phyloP scores from a whole-genome alignment of 2,113 vertebrate genomes.

The Limnothrissa miodon region DNA sequence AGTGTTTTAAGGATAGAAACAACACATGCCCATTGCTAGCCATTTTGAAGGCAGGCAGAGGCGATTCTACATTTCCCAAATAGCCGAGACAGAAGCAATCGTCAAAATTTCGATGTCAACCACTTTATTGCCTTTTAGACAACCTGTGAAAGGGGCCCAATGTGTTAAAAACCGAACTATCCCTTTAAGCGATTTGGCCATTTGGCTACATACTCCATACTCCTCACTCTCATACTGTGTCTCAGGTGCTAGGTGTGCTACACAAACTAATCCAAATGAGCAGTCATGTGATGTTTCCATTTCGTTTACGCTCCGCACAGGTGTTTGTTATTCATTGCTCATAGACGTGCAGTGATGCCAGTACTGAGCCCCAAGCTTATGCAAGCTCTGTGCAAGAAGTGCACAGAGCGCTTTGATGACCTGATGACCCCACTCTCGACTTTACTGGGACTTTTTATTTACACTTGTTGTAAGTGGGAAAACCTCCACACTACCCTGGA shows the following conservation, averaged over 20 bases:
- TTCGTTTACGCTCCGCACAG: neutral
- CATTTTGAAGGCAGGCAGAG: too few relatives aligned
- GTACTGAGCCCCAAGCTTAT: neutral
- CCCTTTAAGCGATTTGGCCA: too few relatives aligned
- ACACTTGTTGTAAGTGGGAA: neutral
- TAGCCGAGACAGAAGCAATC: too few relatives aligned
- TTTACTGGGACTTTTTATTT: neutral
- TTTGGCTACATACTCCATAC: neutral
- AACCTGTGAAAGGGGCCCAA: too few relatives aligned
- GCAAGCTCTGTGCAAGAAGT: neutral
- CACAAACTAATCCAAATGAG: neutral
- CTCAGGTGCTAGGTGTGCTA: neutral
- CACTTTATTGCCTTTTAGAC: too few relatives aligned
- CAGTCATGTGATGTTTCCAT: neutral
- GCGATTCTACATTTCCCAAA: too few relatives aligned
- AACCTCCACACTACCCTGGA: neutral
- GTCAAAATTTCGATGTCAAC: too few relatives aligned
- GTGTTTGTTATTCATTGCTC: constrained; percentile 7
- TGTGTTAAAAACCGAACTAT: too few relatives aligned
- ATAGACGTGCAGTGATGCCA: neutral
- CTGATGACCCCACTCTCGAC: neutral
- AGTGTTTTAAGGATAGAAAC: too few relatives aligned
- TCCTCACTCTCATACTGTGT: neutral
- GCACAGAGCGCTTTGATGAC: neutral
- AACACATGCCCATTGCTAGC: too few relatives aligned